phyloP scores from a whole-genome alignment of 2,113 vertebrate species.

The Lophura nycthemera region DNA sequence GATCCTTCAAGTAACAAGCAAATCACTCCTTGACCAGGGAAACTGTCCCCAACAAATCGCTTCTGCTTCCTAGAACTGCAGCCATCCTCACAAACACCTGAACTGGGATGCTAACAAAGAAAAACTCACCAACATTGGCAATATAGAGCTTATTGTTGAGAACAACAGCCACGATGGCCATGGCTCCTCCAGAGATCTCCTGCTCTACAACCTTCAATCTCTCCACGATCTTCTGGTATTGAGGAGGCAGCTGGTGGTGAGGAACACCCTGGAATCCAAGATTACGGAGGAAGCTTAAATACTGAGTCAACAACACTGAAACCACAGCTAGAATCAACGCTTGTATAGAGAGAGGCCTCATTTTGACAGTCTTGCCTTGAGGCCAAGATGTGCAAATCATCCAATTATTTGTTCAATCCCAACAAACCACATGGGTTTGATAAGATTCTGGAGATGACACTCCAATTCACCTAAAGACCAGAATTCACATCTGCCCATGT shows the following conservation, averaged over 20 bases:
- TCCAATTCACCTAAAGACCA: neutral
- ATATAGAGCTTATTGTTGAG: conserved; percentile 94
- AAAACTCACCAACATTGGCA: conserved; percentile 90
- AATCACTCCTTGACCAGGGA: neutral
- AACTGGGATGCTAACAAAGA: neutral
- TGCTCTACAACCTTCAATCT: conserved; percentile 89
- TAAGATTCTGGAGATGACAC: neutral
- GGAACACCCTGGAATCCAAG: conserved; percentile 80
- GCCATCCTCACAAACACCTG: neutral
- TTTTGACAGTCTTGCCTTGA: neutral
- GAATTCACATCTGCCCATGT: neutral
- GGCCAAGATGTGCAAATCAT: neutral
- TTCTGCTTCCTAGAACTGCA: neutral
- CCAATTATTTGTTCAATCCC: neutral
- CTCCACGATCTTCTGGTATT: conserved; percentile 93
- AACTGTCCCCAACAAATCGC: neutral
- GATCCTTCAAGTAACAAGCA: neutral
- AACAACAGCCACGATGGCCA: conserved; percentile 92
- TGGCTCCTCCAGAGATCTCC: conserved; percentile 94
- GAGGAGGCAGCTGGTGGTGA: conserved; percentile 87
- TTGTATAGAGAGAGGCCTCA: neutral
- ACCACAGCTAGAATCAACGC: neutral
- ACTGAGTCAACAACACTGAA: neutral
- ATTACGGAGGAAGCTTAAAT: neutral
- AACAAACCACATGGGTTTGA: neutral